phyloP scores from a whole-genome alignment of 2,888 invertebrate species.

The Oxyteleia sp. region DNA sequence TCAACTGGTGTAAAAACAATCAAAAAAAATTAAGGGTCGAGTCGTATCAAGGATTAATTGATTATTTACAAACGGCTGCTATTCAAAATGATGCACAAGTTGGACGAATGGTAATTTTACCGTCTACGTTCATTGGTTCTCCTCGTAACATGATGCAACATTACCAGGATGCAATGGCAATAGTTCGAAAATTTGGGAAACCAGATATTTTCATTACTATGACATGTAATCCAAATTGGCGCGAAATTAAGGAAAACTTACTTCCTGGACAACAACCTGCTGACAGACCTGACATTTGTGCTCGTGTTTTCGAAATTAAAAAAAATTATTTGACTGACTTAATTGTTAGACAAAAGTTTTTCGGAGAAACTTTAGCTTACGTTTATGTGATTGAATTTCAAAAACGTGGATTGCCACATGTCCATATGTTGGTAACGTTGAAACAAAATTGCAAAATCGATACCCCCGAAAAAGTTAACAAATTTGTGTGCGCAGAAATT shows the following conservation, averaged over 20 bases:
- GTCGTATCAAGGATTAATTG: too few relatives aligned
- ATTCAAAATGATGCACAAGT: neutral
- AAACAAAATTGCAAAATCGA: conserved; percentile 69
- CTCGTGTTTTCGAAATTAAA: conserved; percentile 5
- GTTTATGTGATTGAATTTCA: too few relatives aligned
- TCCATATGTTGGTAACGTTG: conserved; percentile 26
- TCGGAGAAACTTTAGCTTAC: conserved; percentile 15
- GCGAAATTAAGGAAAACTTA: too few relatives aligned
- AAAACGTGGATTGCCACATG: too few relatives aligned
- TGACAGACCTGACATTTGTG: too few relatives aligned
- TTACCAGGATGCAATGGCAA: conserved; percentile 2
- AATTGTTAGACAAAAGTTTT: conserved; percentile 6
- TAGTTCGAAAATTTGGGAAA: too few relatives aligned
- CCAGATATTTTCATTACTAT: too few relatives aligned
- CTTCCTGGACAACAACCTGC: conserved; percentile 10
- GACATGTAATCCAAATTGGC: too few relatives aligned
- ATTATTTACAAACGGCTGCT: too few relatives aligned
- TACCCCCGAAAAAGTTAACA: conserved; percentile 71
- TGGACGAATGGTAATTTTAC: conserved; percentile 7
- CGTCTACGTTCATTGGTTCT: neutral
- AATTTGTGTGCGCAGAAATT: conserved; percentile 80
- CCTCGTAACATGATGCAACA: neutral
- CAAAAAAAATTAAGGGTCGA: too few relatives aligned
- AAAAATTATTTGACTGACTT: conserved; percentile 1
- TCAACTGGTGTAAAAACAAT: too few relatives aligned